Base-by-base conservation (phyloP, 2,888 invertebrate species). In the Gymnoscelis rufifasciata region DNA sequence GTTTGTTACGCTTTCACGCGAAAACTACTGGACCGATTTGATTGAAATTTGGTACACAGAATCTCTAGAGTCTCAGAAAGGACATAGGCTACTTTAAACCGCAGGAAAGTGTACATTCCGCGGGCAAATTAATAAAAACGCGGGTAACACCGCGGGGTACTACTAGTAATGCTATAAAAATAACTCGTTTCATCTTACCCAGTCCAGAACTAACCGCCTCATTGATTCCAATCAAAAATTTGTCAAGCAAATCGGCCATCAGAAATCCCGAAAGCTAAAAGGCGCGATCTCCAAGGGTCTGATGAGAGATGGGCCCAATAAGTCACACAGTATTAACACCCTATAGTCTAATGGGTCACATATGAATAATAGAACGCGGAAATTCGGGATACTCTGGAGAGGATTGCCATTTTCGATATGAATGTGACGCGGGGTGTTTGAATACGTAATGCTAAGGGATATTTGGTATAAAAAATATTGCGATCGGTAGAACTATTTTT, bases 301-400 rank as follows among this genome's bases (percentile, higher is more conserved):
- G 48, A 64, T 78, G 84, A 84, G 66, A 64, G 71, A 87, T 86
- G 71, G 62, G 45, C 24, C 68, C 82, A 76, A 86, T 86, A 86
- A 84, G 82, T 87, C 86, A 86, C 54, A 52, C 36, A 51, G 83
- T 74, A 83, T 86, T 84, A 84, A 77, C 84, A 73, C 83, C 78
- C 74, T 64, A 68, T 75, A 63, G 62, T 56, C 63, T 74, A 79
- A 80, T 74, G 78, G 79, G 75, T 74, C 77, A 73, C 72, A 69
- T 67, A 74, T 86, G 86, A 86, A 66, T 83, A 77, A 86, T 83
- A 67, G 58, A 57, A 56, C 58, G 57, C 69, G 84, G 84, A 84
- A 86, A 86, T 78, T 73, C 68, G 56, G 56, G 63, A 54, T 45
- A 37, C 52, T 56, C 54, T 47, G 43, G 47, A 43, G 36, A 52